Evolutionary conservation across 1,140 invertebrate species (phyloP).

Genomic region (Lucilia cuprina): DNA sequence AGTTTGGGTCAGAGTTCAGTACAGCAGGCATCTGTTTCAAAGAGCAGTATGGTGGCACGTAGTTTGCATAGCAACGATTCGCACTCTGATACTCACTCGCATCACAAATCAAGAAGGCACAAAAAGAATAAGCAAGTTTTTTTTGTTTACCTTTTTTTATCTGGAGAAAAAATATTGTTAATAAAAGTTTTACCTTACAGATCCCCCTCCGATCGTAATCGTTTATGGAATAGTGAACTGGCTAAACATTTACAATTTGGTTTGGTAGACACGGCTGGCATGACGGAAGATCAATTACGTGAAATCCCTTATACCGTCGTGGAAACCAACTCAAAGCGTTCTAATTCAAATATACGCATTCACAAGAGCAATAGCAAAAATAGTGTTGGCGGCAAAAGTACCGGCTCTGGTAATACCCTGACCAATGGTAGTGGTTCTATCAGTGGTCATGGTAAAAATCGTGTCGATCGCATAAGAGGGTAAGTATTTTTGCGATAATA

Average conservation of each 20-base stretch:
- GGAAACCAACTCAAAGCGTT: slow-evolving; percentile 68
- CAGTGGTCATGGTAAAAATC: slow-evolving; percentile 56
- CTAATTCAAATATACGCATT: slow-evolving; percentile 58
- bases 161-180: too few relatives aligned
- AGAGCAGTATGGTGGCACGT: slow-evolving; percentile 64
- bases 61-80: slow-evolving; percentile 64
- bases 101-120: slow-evolving; percentile 67
- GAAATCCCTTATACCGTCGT: slow-evolving; percentile 94
- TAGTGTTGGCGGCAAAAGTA: slow-evolving; percentile 59
- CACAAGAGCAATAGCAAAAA: slow-evolving; percentile 61
- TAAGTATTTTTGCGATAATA: slow-evolving; percentile 42
- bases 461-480: slow-evolving; percentile 58
- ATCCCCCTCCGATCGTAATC: slow-evolving; percentile 71
- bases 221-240: slow-evolving; percentile 74
- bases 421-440: slow-evolving; percentile 54
- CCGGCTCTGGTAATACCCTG: slow-evolving; percentile 57
- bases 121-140: slow-evolving; percentile 70
- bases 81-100: slow-evolving; percentile 65
- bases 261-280: slow-evolving; percentile 85
- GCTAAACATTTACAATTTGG: slow-evolving; percentile 87
- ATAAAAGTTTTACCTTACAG: slow-evolving; percentile 52
- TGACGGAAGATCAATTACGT: slow-evolving; percentile 86
- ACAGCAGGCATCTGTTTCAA: slow-evolving; percentile 73
- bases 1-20: slow-evolving; percentile 64
- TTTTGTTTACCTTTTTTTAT: slow-evolving; percentile 7